phyloP scores from a whole-genome alignment of 2,113 vertebrate genomes.

The Columba livia region DNA sequence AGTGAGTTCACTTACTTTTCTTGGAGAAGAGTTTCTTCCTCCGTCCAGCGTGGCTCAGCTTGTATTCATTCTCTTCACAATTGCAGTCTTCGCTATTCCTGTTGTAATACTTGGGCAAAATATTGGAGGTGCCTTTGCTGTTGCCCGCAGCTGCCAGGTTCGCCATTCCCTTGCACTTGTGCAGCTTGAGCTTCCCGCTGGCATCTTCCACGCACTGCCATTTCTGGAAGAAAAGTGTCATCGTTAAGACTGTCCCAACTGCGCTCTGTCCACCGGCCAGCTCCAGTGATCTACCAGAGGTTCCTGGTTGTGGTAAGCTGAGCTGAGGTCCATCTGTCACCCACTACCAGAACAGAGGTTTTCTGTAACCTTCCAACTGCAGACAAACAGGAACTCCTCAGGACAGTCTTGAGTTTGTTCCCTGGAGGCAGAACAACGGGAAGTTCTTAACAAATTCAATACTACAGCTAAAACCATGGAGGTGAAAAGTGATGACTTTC shows the following conservation, averaged over 20 bases:
- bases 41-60: conserved; percentile 71
- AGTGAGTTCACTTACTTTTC: conserved; percentile 79
- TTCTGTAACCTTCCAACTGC: neutral
- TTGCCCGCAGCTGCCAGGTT: conserved; percentile 69
- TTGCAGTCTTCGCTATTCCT: conserved; percentile 73
- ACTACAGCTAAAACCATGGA: neutral
- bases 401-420: neutral
- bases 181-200: conserved; percentile 89
- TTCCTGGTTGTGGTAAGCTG: neutral
- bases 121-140: conserved; percentile 76
- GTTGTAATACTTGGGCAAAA: conserved; percentile 76
- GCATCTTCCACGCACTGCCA: conserved; percentile 96
- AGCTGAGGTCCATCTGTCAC: neutral
- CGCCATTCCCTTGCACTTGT: conserved; percentile 88
- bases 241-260: neutral
- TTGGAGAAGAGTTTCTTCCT: conserved; percentile 85
- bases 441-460: neutral
- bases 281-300: neutral
- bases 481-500: neutral
- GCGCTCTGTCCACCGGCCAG: neutral
- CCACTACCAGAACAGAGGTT: neutral
- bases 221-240: conserved; percentile 78
- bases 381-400: neutral
- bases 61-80: conserved; percentile 77
- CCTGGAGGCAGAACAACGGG: neutral